These are phyloP conservation scores for Oscheius sp. DNA, from an alignment of 2,888 invertebrate genomes.

Conservation along the genomic window DNA sequence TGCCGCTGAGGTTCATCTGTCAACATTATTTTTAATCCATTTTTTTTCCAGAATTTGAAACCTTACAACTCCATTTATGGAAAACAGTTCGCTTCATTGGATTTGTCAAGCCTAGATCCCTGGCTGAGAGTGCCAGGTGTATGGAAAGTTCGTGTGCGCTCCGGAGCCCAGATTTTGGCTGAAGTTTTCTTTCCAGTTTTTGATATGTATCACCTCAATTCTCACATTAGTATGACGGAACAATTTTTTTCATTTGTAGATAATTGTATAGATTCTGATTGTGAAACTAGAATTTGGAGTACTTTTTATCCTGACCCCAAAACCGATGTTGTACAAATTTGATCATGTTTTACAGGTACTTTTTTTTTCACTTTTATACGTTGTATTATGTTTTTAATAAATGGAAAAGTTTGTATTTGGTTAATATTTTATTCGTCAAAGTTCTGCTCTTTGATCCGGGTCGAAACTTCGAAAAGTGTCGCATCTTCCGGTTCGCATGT, in stretches of 20 bases:
- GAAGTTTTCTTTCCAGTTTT: conserved; percentile 46
- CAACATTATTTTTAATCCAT: not conserved
- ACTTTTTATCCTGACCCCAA: conserved; percentile 58
- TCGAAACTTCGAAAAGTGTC: conserved; percentile 19
- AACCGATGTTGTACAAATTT: conserved; percentile 48
- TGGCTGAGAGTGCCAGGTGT: not conserved
- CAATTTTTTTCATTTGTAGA: conserved; percentile 49
- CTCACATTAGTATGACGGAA: not conserved
- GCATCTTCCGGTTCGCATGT: not conserved
- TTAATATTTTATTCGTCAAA: not conserved
- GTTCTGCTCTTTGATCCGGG: conserved; percentile 6
- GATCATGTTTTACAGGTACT: not conserved
- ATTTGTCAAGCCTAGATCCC: conserved; percentile 7
- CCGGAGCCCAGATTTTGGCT: conserved; percentile 8
- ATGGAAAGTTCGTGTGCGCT: conserved; percentile 14
- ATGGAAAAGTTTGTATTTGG: not conserved
- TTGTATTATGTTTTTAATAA: not conserved
- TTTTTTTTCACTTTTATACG: not conserved
- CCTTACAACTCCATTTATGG: conserved; percentile 67
- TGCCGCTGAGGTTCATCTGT: conserved; percentile 2
- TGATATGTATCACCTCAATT: not conserved
- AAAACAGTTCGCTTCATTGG: conserved; percentile 46
- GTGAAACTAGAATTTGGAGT: conserved; percentile 55
- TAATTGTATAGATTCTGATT: conserved; percentile 41
- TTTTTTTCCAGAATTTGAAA: conserved; percentile 38